Evolutionary conservation across 2,888 invertebrate genomes (phyloP).

Genomic region (Zygothrica quintamaculata): DNA sequence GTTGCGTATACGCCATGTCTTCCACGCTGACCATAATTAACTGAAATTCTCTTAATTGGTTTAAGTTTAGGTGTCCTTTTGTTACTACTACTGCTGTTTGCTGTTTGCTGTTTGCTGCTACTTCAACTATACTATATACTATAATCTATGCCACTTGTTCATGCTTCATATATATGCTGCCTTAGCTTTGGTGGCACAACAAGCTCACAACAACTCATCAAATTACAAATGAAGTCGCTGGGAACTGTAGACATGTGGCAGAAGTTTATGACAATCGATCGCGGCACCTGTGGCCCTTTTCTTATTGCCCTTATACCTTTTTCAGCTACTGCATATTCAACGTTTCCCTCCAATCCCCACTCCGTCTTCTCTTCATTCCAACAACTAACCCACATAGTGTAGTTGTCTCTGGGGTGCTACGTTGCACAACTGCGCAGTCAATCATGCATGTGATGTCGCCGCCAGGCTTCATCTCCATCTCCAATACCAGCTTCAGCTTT

Average conservation of each 20-base stretch:
- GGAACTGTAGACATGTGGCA: slow-evolving; percentile 54
- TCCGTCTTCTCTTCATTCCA: slow-evolving; percentile 2
- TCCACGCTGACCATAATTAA: slow-evolving; percentile 49
- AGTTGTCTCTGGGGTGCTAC: slow-evolving; percentile 33
- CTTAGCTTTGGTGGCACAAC: not conserved
- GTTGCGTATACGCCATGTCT: slow-evolving; percentile 54
- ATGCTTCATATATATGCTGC: not conserved
- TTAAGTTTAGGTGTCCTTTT: slow-evolving; percentile 39
- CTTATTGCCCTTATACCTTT: not conserved
- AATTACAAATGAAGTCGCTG: slow-evolving; percentile 66
- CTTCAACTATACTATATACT: not conserved
- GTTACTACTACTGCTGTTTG: slow-evolving; percentile 2
- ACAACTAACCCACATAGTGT: slow-evolving; percentile 2
- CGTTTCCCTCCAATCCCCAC: not conserved
- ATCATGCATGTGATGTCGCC: slow-evolving; percentile 80
- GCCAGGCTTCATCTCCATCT: slow-evolving; percentile 63
- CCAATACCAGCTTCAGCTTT: slow-evolving; percentile 11
- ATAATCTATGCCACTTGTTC: slow-evolving; percentile 17
- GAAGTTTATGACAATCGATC: slow-evolving; percentile 75
- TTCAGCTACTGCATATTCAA: no score
- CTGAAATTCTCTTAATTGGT: slow-evolving; percentile 57
- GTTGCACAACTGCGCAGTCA: slow-evolving; percentile 78
- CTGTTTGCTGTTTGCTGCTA: slow-evolving; percentile 6
- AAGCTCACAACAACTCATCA: slow-evolving; percentile 28
- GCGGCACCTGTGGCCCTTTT: slow-evolving; percentile 54